Conservation (phyloP, 37 sponge, comb jelly and placozoan species). For the Oscarella lobularis region DNA sequence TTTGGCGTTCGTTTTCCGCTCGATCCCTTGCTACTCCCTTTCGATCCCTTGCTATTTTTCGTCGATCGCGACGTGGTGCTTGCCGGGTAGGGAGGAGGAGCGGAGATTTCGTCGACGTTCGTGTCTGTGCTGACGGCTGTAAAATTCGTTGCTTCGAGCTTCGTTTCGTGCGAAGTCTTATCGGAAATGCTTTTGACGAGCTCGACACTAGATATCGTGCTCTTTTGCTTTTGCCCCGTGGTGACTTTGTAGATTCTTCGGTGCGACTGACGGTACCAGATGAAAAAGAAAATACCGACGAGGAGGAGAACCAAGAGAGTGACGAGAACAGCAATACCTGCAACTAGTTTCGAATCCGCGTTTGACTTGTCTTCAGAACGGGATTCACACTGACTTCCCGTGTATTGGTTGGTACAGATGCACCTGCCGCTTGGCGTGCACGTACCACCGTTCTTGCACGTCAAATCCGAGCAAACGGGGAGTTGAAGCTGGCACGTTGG, state of each 20-base stretch:
- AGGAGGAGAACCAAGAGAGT: background rate
- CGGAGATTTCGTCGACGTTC: background rate
- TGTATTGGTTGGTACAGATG: background rate
- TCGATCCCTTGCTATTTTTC: background rate
- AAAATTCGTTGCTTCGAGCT: background rate
- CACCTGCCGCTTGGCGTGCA: no score
- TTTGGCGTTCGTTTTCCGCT: no score
- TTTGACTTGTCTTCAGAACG: background rate
- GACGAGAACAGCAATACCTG: background rate
- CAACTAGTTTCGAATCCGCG: background rate
- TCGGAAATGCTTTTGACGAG: background rate
- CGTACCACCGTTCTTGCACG: background rate
- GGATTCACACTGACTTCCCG: background rate
- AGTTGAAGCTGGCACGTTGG: background rate
- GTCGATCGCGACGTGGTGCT: no score
- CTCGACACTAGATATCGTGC: background rate
- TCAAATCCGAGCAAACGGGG: no score
- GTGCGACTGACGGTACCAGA: background rate
- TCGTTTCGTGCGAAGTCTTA: background rate
- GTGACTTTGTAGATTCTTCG: background rate
- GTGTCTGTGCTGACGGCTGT: background rate
- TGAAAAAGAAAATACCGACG: background rate
- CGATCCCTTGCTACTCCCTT: background rate
- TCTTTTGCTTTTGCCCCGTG: background rate
- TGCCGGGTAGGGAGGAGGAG: no score